Evolutionary conservation across 2,113 vertebrate genomes (phyloP).

Genomic region (Rafetus swinhoei): DNA sequence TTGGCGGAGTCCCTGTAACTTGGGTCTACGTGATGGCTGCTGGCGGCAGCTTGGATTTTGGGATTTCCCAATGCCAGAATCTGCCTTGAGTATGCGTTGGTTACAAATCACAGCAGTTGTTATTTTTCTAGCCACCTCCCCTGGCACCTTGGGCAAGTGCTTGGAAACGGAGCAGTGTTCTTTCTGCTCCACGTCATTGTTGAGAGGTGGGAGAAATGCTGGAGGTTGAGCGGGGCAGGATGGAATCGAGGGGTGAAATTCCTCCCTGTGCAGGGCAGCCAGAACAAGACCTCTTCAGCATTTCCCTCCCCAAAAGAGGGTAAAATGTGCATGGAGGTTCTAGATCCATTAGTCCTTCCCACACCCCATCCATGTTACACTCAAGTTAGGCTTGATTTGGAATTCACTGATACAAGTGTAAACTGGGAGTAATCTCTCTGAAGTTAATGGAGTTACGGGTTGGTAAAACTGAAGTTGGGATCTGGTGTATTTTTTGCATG

Average conservation of each 20-base stretch:
- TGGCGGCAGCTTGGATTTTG: not conserved
- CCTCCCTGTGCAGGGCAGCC: not conserved
- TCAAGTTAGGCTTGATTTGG: not conserved
- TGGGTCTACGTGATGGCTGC: not conserved
- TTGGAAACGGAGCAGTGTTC: not conserved
- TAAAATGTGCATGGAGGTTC: not conserved
- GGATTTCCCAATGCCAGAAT: not conserved
- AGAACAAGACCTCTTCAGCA: not conserved
- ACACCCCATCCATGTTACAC: not conserved
- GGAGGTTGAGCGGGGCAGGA: not conserved
- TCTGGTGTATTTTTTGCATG: not conserved
- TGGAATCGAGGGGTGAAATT: not conserved
- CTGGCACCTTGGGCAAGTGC: not conserved
- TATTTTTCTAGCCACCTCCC: not conserved
- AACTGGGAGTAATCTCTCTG: not conserved
- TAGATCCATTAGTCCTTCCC: not conserved
- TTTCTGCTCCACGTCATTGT: not conserved
- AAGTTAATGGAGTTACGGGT: not conserved
- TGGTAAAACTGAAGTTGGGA: not conserved
- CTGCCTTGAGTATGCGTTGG: not conserved
- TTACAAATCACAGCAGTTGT: not conserved
- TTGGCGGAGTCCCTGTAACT: not conserved
- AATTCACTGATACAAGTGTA: not conserved
- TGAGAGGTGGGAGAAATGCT: not conserved
- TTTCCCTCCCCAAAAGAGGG: not conserved